Evolutionary conservation across 1,140 invertebrate species (phyloP), one percentile per base, ranked within the genome.

Genomic region (Drosophila sucinea): DNA sequence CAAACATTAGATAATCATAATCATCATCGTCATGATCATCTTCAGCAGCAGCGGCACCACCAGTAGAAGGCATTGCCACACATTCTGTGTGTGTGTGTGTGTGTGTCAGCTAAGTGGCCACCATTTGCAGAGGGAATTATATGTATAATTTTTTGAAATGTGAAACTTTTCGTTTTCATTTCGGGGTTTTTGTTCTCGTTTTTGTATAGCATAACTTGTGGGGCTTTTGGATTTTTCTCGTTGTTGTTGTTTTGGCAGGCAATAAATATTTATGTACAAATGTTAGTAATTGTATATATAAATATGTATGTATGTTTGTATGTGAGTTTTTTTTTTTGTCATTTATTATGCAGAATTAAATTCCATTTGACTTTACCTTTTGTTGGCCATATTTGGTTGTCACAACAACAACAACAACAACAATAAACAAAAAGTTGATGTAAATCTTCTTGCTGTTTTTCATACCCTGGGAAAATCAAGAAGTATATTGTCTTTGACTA

Each of bases 1-100:
- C 83, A 76, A 82, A 82, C 83, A 86, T 86, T 83, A 87, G 83
- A 87, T 82, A 87, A 82, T 86, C 79, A 86, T 87, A 72, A 63
- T 74, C 54, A n/a, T 29, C 62, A 61, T 57, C 54, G 62, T 25
- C 27, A 54, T 30, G 10, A 25, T 23, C 8, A 35, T 6, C 23
- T 44, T 17, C 23, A 67, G 32, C 23, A 23, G 32, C 33, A 62
- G 32, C 30, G 30, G 63, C 55, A 65, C 41, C 56, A 38, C 25
- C 57, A 32, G 17, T 23, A 23, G 17, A 47, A 35, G 33, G 17
- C 44, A 47, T n/a, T 23, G 44, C 17, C 55, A 33, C 55, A 56
- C 30, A 30, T 6, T 30, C 3, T 61, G 40, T 64, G 56, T 60
- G 30, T 70, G 62, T 73, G 51, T 73, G 30, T 51, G 35, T 60